Evolutionary conservation across 37 sponge, comb jelly and placozoan genomes (phyloP).

Genomic region (Hormiphora californensis): DNA sequence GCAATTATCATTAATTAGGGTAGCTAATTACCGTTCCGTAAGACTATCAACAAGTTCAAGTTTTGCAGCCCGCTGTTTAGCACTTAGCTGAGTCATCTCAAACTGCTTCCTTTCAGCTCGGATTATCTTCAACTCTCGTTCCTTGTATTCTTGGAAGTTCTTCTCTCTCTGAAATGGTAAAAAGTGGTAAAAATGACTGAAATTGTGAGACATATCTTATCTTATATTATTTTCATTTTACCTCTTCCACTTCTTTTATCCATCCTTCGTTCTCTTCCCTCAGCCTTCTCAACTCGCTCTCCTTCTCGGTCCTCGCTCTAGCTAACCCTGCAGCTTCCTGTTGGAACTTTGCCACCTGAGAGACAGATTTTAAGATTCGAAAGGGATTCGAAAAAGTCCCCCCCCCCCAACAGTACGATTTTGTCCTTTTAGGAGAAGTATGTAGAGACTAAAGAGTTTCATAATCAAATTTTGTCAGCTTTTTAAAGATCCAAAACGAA

Average conservation of each 20-base stretch:
- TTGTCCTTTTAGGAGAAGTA: no score
- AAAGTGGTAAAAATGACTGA: no score
- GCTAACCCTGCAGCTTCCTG: conserved; percentile 48
- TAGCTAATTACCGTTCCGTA: conserved; percentile 31
- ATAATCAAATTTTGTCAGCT: no score
- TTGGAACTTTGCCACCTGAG: conserved; percentile 45
- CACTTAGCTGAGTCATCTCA: conserved; percentile 35
- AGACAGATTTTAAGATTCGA: background rate
- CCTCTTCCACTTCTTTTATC: conserved; percentile 11
- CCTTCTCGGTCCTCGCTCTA: conserved; percentile 22
- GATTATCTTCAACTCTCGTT: conserved; percentile 45
- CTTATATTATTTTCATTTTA: no score
- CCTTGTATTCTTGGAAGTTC: conserved; percentile 49
- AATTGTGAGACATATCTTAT: no score
- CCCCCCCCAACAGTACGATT: no score
- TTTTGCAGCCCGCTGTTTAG: conserved; percentile 48
- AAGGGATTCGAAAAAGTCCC: background rate
- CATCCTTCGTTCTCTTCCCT: conserved; percentile 26
- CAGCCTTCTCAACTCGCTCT: conserved; percentile 15
- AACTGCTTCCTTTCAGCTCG: conserved; percentile 48
- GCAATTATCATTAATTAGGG: no score
- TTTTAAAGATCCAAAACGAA: background rate
- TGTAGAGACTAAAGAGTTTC: no score
- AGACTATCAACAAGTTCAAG: conserved; percentile 39
- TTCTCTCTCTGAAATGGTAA: no score